phyloP scores from a whole-genome alignment of 1,140 invertebrate genomes.

The Magallana angulata region DNA sequence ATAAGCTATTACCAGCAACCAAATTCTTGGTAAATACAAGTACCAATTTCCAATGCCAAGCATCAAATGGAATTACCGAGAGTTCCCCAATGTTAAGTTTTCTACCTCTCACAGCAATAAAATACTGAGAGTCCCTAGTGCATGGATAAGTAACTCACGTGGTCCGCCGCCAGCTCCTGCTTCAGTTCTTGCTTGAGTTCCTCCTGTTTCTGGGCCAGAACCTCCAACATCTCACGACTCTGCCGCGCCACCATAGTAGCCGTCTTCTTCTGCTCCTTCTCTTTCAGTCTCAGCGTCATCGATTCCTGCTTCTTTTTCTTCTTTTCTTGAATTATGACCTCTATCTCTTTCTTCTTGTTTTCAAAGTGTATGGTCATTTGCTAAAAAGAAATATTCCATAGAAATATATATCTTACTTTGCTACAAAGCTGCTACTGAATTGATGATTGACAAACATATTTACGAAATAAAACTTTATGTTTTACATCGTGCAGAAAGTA shows the following conservation, averaged over 20 bases:
- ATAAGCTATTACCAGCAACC: no score
- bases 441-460: no score
- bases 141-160: neutral
- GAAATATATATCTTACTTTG: no score
- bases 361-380: conserved; percentile 77
- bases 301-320: conserved; percentile 73
- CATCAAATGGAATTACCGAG: no score
- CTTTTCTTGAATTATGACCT: conserved; percentile 75
- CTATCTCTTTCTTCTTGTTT: conserved; percentile 76
- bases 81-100: no score
- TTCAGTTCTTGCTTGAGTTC: conserved; percentile 75
- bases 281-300: conserved; percentile 73
- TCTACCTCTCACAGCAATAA: no score
- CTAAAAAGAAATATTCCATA: conserved; percentile 49
- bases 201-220: conserved; percentile 75
- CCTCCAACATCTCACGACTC: conserved; percentile 77
- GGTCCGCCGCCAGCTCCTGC: conserved; percentile 62
- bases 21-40: no score
- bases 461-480: no score
- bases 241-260: conserved; percentile 76
- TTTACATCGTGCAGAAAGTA: no score
- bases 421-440: no score
- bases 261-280: conserved; percentile 76
- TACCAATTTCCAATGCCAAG: no score
- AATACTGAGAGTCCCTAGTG: no score